Base-by-base conservation (phyloP, 2,888 invertebrate genomes). In the Pristionchus mayeri region DNA sequence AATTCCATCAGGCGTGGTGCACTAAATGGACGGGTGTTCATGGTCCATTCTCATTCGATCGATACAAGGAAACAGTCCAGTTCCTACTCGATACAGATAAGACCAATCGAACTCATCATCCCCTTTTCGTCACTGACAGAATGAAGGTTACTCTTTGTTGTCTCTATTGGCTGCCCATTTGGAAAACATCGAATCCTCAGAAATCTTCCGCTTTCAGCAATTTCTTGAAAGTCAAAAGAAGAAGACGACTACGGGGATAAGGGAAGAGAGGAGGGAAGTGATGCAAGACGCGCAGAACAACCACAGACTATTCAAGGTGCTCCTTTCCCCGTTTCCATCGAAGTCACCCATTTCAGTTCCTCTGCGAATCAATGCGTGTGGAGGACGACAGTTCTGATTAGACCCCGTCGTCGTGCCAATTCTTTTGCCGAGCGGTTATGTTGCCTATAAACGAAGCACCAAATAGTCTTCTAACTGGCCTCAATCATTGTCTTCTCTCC, bases 11-110 rank as follows among this genome's bases (percentile, higher is more conserved):
- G 80, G 27, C 2, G 1, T 80, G 80, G 80, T 80, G 80, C 40
- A 24, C 37, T 7, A 57, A 80, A 57, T 80, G 80, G 80, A 11
- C 57, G 1, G 57, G 34, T 11, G 57, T 80, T 9, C n/a, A 13
- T 18, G 80, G 80, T 4, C 80, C 80, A 0, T 80, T 80, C 57
- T 80, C 80, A n/a, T 80, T 80, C 57, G 80, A 80, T 44, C 34
- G 57, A 40, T 80, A 80, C 80, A 80, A 80, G 18, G 80, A 80
- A 27, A 57, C 80, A 27, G 76, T 78, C 27, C 30, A 48, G 27
- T 78, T 78, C 50, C 76, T 78, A 1, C 48, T 78, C 30, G 50
- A 18, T 18, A 78, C 24, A 13, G 76, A 78, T 78, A 78, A 78
- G 50, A 78, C 48, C 30, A 50, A 48, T 34, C 48, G 50, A 48